Base-by-base conservation (phyloP, 2,888 invertebrate genomes). In the Conops quadrifasciatus region DNA sequence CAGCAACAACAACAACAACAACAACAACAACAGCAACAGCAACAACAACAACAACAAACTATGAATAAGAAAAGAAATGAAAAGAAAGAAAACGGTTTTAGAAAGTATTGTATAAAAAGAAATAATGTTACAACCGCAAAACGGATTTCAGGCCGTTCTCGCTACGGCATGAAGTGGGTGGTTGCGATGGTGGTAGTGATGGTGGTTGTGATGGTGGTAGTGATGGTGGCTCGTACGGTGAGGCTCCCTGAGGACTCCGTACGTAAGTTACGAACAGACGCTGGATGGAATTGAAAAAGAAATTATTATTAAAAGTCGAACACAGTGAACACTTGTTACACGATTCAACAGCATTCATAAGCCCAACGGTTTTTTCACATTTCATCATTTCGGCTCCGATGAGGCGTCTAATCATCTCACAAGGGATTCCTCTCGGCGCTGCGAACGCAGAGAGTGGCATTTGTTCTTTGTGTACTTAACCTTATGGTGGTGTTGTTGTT, bases 341-440 rank as follows among this genome's bases (percentile, higher is more conserved):
- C 53, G 53, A 9, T 16, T 15, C 49, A 36, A 36, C 36, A 36
- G 4, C 36, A 36, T 36, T 36, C 36, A 36, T 28, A 45, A 19
- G 13, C 13, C n/a, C 60, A 13, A 11, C 45, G n/a, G 9, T 49
- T 49, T 65, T 36, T 19, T n/a, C 49, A 47, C 28, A 59, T 60
- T 49, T 49, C 70, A 51, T 64, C 63, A 63, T 62, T 70, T 45
- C 64, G 70, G 9, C 58, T 70, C 70, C 70, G 63, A 70, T 70
- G 70, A 70, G 70, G 60, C 70, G 64, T 60, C 62, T 68, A 68
- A 68, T 68, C 68, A 68, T 51, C 68, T 60, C 68, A 62, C 68
- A 68, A 68, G 68, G 68, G 68, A 68, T 60, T 51, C 62, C 21
- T 64, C 30, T 58, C 30, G 21, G 9, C 58, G n/a, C 49, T 3